Percentiles rank a stretch among this genome's conserved stretches.
These are phyloP conservation scores for Enteromius argenteus DNA, from an alignment of 2,797 vertebrate species.

Conservation along the genomic window DNA sequence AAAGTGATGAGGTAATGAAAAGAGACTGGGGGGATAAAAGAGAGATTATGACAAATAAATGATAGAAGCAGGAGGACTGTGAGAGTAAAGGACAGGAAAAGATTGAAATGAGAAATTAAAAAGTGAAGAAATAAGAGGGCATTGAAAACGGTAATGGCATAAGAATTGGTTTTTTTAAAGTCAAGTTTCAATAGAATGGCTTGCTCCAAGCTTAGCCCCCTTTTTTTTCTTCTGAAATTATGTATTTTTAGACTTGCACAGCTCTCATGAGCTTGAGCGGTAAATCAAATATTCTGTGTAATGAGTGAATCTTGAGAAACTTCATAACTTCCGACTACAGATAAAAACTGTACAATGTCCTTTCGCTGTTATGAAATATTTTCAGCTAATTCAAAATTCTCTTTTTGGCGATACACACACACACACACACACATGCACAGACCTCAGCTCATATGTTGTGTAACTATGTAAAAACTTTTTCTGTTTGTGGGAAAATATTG, in stretches of 20 bases:
- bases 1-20: slow-evolving; percentile 9
- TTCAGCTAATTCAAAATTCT: slow-evolving; percentile 18
- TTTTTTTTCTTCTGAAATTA: slow-evolving; percentile 58
- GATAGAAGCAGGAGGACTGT: neutral
- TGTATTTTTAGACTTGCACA: slow-evolving; percentile 66
- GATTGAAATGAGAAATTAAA: neutral
- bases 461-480: slow-evolving; percentile 23
- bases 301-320: slow-evolving; percentile 68
- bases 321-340: slow-evolving; percentile 62
- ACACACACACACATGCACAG: neutral
- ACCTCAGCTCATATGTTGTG: neutral
- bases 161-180: neutral
- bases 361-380: slow-evolving; percentile 33
- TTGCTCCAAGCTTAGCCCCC: slow-evolving; percentile 68
- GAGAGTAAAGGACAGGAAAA: slow-evolving; percentile 2
- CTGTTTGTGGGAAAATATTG: slow-evolving; percentile 30
- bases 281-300: slow-evolving; percentile 77
- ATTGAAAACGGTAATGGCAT: neutral
- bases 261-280: slow-evolving; percentile 67
- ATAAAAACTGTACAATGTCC: slow-evolving; percentile 37
- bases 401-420: neutral
- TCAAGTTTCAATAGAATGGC: slow-evolving; percentile 55
- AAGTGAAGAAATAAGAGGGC: slow-evolving; percentile 15
- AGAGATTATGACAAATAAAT: slow-evolving; percentile 20
- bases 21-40: slow-evolving; percentile 17